Evolutionary conservation across 1,140 invertebrate genomes (phyloP), one percentile per base, ranked within the genome.

Genomic region (Aleiodes sp.): DNA sequence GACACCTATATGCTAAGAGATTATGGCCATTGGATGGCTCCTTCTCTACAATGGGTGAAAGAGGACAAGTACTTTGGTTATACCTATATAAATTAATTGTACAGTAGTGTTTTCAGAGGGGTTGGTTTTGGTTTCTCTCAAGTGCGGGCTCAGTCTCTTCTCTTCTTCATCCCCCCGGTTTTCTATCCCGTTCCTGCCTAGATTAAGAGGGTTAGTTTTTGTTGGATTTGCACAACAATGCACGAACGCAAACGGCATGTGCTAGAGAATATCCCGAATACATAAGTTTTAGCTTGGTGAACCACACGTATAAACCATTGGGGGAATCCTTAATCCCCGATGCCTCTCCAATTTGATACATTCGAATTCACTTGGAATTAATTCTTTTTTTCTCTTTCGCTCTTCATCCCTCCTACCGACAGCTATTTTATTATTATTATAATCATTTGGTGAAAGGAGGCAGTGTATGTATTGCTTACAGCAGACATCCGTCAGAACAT

Each of bases 61-160:
- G 72, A 71, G 59, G 68, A 70, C 74, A 71, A 80, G 75, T 74
- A 76, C 80, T 82, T 80, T 76, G 68, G 74, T 79, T 78, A 71
- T 76, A 79, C 71, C 76, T 81, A 84, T 82, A 83, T 83, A 83
- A 84, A 84, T 84, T 84, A 82, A 83, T 83, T 82, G 80, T 81
- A 78, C 75, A 62, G 66, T 57, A 63, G 68, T 75, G 72, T 59
- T 59, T 59, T 59, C 26, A 2, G 19, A 52, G 46, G 46, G 46
- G 46, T 46, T 46, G 41, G 21, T 10, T 26, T 56, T n/a, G 52
- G 52, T 31, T 16, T 29, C 28, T 28, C 28, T 29, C 28, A 59
- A 29, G 28, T 59, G 56, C 28, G 4, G 28, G 56, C 62, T 65
- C 33, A 37, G 29, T 26, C 16, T 37, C 26, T 14, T 16, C 39